Evolutionary conservation across 2,113 vertebrate genomes (phyloP).

Genomic region (Myrmecobius fasciatus): DNA sequence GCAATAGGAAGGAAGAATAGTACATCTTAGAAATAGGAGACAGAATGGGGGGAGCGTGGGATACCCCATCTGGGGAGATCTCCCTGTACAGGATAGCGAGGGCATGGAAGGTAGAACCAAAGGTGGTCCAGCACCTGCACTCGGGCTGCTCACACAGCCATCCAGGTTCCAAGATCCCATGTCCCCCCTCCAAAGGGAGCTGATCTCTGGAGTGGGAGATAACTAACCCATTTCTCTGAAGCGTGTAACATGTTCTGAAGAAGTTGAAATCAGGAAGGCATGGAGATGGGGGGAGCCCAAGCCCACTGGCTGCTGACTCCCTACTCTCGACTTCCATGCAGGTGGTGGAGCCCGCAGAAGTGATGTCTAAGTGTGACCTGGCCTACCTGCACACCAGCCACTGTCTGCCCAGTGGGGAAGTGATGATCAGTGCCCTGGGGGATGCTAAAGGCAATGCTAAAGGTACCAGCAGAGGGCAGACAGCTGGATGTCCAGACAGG

Average conservation of each 20-base stretch:
- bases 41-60: background rate
- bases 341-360: slow-evolving; percentile 90
- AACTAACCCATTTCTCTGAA: background rate
- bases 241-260: background rate
- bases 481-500: background rate
- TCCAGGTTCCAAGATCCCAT: background rate
- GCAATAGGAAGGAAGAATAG: background rate
- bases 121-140: background rate
- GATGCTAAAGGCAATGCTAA: slow-evolving; percentile 91
- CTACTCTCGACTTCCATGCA: slow-evolving; percentile 51
- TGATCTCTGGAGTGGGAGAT: background rate
- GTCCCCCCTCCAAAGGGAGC: background rate
- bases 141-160: background rate
- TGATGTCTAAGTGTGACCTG: slow-evolving; percentile 88
- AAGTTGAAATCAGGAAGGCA: background rate
- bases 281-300: background rate
- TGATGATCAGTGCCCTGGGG: slow-evolving; percentile 94
- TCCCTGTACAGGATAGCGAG: background rate
- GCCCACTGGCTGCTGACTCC: background rate
- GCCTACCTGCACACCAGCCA: slow-evolving; percentile 92
- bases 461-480: slow-evolving; percentile 81
- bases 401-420: slow-evolving; percentile 92
- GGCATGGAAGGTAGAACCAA: background rate
- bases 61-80: background rate
- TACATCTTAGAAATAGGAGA: background rate